Percentiles rank a stretch among this genome's conserved stretches.
phyloP scores from a whole-genome alignment of 2,888 invertebrate species.

The Acronicta alni region DNA sequence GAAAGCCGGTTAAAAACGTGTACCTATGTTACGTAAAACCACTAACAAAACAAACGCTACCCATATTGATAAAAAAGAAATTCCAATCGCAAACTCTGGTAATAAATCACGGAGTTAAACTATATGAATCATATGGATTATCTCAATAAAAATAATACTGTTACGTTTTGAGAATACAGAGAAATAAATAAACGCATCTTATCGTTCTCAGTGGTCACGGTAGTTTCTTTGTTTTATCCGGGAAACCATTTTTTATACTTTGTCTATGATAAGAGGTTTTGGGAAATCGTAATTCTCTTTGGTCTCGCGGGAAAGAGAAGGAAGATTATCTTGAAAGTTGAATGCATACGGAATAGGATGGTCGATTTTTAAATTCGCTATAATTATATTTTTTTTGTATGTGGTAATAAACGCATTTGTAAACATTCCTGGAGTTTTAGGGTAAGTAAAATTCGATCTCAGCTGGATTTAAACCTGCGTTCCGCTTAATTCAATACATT shows the following conservation, averaged over 20 bases:
- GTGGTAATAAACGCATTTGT: too few species aligned
- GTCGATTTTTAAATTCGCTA: not conserved
- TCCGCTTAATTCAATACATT: too few species aligned
- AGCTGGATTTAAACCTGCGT: too few species aligned
- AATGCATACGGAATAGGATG: not conserved
- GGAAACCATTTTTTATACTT: constrained; percentile 48
- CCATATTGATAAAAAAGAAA: constrained; percentile 60
- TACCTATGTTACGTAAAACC: constrained; percentile 5
- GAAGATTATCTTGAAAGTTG: not conserved
- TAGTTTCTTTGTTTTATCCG: constrained; percentile 41
- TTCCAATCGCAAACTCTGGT: constrained; percentile 67
- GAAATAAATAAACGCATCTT: constrained; percentile 63
- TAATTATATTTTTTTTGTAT: too few species aligned
- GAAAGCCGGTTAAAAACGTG: too few species aligned
- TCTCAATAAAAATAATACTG: constrained; percentile 74
- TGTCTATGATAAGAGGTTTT: constrained; percentile 14
- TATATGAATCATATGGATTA: constrained; percentile 77
- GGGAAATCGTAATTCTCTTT: constrained; percentile 10
- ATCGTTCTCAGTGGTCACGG: constrained; percentile 55
- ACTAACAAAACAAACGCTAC: constrained; percentile 19
- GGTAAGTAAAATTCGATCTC: too few species aligned
- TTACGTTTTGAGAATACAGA: constrained; percentile 66
- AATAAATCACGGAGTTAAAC: constrained; percentile 73
- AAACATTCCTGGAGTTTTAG: too few species aligned
- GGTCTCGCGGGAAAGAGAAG: not conserved